A percentile compares a stretch with the other conserved stretches of the same genome.
Evolutionary conservation across 1,140 invertebrate species (phyloP).

Genomic region (Aplysia californica): DNA sequence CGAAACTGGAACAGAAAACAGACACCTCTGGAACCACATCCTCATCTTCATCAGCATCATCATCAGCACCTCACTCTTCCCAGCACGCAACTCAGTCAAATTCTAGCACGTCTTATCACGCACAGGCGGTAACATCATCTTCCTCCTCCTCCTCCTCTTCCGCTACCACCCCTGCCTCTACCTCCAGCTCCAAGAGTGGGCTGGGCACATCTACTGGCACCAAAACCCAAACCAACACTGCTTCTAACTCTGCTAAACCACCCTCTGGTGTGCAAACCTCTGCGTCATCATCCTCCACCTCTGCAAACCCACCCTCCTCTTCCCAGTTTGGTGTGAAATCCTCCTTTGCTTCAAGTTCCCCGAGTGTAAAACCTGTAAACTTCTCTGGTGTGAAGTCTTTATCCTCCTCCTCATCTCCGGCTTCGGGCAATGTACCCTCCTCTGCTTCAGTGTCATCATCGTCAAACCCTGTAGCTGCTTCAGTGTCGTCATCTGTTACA

Average conservation of each 20-base stretch:
- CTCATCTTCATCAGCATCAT: neutral
- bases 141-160: too few species aligned
- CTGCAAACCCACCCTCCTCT: neutral
- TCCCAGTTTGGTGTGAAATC: neutral
- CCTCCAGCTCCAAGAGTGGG: too few species aligned
- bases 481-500: neutral
- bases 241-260: neutral
- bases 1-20: neutral
- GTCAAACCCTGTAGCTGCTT: slow-evolving; percentile 1
- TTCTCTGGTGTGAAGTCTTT: neutral
- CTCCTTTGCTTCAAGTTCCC: neutral
- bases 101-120: neutral
- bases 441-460: slow-evolving; percentile 9
- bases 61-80: neutral
- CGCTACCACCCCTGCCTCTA: too few species aligned
- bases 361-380: too few species aligned
- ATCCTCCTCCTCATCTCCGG: neutral
- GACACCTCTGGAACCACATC: neutral
- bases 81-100: neutral
- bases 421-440: neutral
- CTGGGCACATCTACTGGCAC: too few species aligned
- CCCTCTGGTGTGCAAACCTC: neutral
- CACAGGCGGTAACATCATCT: neutral
- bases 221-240: too few species aligned
- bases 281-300: neutral